phyloP scores from a whole-genome alignment of 1,140 invertebrate genomes.

The Armadillidium nasatum region DNA sequence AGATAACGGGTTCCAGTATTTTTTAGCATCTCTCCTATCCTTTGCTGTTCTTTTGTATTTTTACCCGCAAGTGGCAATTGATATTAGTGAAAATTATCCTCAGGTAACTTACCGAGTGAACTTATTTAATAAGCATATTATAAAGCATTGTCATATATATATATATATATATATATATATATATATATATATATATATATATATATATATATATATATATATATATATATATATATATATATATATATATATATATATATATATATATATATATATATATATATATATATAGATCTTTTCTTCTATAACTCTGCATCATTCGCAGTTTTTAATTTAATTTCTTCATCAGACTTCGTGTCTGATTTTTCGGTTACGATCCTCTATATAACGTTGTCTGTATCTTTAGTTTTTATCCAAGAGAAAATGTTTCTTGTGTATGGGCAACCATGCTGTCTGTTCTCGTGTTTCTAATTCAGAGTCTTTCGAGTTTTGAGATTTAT shows the following conservation, averaged over 20 bases:
- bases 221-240: not conserved
- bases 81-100: constrained; percentile 51
- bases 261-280: constrained; percentile 47
- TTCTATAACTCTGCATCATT: too few relatives aligned
- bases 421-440: too few relatives aligned
- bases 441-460: too few relatives aligned
- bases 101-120: constrained; percentile 25
- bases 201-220: not conserved
- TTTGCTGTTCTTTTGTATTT: constrained; percentile 47
- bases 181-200: constrained; percentile 2
- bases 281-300: too few relatives aligned
- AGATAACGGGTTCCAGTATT: constrained; percentile 58
- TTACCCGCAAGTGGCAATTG: constrained; percentile 45
- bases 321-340: too few relatives aligned
- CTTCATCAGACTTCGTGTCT: too few relatives aligned
- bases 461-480: too few relatives aligned
- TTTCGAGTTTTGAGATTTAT: too few relatives aligned
- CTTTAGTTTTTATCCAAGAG: too few relatives aligned
- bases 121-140: not conserved
- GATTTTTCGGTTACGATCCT: too few relatives aligned
- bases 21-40: constrained; percentile 49
- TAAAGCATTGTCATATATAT: too few relatives aligned
- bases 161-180: not conserved
- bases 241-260: not conserved
- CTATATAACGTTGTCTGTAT: too few relatives aligned